These are phyloP conservation scores for Euzophera pinguis DNA, from an alignment of 2,888 invertebrate genomes.

Conservation along the genomic window DNA sequence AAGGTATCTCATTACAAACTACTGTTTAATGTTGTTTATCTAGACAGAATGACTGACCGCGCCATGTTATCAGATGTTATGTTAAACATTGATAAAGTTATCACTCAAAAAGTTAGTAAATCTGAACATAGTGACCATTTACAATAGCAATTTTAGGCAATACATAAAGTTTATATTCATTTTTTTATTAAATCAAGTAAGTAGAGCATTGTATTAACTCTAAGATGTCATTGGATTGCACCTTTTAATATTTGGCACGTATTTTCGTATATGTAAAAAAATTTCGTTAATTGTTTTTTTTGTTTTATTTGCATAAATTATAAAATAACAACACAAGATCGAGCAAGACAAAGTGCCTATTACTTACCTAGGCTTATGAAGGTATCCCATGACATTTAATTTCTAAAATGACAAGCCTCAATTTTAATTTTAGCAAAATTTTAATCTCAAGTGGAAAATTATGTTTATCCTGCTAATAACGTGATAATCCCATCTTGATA, in stretches of 20 bases:
- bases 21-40: constrained; percentile 4
- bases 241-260: no score
- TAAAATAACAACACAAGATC: no score
- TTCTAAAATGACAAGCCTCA: not conserved
- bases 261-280: no score
- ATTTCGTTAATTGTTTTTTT: no score
- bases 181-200: no score
- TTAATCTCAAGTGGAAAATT: constrained; percentile 1
- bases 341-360: no score
- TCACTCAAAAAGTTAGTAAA: not conserved
- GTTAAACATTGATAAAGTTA: constrained; percentile 1
- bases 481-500: not conserved
- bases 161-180: no score
- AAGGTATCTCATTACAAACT: not conserved
- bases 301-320: no score
- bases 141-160: no score
- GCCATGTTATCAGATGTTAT: not conserved
- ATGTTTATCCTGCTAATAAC: not conserved
- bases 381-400: not conserved
- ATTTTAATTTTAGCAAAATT: not conserved
- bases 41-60: constrained; percentile 2
- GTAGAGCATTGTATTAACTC: no score
- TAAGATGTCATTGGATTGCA: no score
- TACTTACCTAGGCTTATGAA: no score
- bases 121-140: not conserved